phyloP scores from a whole-genome alignment of 2,888 invertebrate genomes.

The Pecten maximus region DNA sequence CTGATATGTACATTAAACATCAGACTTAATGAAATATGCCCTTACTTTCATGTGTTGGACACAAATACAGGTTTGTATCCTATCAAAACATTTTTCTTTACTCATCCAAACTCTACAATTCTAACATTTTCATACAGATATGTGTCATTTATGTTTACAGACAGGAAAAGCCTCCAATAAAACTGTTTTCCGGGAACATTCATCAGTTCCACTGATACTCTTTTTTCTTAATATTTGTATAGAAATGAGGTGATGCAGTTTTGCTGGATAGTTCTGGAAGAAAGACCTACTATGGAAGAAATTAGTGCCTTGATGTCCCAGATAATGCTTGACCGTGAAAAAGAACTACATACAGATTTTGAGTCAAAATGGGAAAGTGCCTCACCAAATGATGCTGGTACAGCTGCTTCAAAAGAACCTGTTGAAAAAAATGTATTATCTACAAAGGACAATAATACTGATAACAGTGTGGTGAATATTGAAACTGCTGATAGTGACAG shows the following conservation, averaged over 20 bases:
- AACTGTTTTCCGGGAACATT: no score
- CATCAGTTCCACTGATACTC: no score
- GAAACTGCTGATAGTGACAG: constrained; percentile 43
- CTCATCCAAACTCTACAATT: no score
- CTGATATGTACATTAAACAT: no score
- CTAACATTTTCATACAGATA: no score
- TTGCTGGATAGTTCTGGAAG: constrained; percentile 86
- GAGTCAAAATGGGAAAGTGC: constrained; percentile 88
- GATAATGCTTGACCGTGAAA: constrained; percentile 44
- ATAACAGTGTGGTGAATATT: constrained; percentile 39
- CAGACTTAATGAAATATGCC: no score
- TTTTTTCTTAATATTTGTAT: constrained; percentile 53
- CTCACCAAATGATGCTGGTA: constrained; percentile 40
- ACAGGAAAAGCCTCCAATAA: no score
- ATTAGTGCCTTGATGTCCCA: constrained; percentile 84
- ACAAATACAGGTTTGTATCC: no score
- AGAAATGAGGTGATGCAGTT: constrained; percentile 89
- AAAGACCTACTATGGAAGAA: constrained; percentile 84
- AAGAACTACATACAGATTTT: constrained; percentile 85
- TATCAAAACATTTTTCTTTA: no score
- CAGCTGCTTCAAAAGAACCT: constrained; percentile 48
- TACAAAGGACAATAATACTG: constrained; percentile 10
- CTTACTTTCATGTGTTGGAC: no score
- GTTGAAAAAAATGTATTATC: constrained; percentile 11
- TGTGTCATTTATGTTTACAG: no score